These are phyloP conservation scores for Oryzias javanicus DNA, from an alignment of 2,113 vertebrate genomes.

Conservation along the genomic window DNA sequence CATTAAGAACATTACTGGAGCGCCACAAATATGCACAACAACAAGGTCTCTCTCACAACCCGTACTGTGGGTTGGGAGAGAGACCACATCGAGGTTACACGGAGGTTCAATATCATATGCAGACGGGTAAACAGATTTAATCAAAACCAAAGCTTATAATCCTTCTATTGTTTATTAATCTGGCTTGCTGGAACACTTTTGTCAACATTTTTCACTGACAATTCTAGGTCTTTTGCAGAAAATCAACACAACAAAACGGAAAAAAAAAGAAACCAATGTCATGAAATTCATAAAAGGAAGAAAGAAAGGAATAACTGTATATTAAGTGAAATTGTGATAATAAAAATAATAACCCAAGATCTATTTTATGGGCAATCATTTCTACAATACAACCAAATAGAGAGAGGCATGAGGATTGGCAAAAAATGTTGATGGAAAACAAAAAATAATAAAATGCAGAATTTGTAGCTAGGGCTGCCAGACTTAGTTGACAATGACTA, in stretches of 20 bases:
- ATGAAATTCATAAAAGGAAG: background rate
- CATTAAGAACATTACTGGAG: conserved; percentile 29
- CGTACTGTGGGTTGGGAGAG: background rate
- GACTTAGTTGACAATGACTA: no score
- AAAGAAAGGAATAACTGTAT: background rate
- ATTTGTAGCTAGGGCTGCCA: no score
- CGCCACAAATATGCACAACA: conserved; percentile 17
- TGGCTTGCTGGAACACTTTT: background rate
- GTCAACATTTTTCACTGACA: conserved; percentile 1
- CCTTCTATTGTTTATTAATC: conserved; percentile 28
- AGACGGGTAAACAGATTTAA: conserved; percentile 20
- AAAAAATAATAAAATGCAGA: background rate
- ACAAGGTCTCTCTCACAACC: conserved; percentile 17
- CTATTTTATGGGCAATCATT: conserved; percentile 4
- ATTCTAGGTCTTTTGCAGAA: conserved; percentile 3
- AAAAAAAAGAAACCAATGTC: conserved; percentile 1
- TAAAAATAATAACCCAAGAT: background rate
- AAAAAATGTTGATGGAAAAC: background rate
- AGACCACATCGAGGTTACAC: conserved; percentile 1
- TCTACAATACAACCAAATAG: conserved; percentile 9
- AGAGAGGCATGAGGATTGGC: conserved; percentile 25
- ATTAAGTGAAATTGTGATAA: conserved; percentile 3
- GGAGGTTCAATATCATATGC: conserved; percentile 8
- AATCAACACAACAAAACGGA: background rate
- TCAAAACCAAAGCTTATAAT: conserved; percentile 38